These are phyloP conservation scores for Cotesia chilonis DNA, from an alignment of 1,140 invertebrate genomes.

Conservation along the genomic window DNA sequence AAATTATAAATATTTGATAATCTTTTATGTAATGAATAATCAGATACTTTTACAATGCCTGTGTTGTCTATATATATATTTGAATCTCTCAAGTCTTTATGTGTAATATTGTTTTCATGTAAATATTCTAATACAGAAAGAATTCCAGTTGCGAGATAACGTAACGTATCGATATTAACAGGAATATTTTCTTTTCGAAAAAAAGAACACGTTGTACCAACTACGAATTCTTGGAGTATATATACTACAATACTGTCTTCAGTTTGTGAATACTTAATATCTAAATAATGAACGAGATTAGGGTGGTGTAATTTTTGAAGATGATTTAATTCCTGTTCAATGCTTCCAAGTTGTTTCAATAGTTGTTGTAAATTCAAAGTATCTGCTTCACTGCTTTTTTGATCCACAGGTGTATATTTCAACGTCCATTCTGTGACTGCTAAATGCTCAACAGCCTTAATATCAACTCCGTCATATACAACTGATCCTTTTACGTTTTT, in stretches of 20 bases:
- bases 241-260: conserved; percentile 69
- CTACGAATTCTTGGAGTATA: conserved; percentile 75
- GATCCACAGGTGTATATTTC: conserved; percentile 50
- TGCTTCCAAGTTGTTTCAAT: conserved; percentile 69
- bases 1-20: conserved; percentile 66
- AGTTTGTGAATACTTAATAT: conserved; percentile 71
- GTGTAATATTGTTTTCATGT: conserved; percentile 81
- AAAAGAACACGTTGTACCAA: conserved; percentile 64
- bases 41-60: conserved; percentile 70
- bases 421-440: conserved; percentile 78
- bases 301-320: conserved; percentile 75
- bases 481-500: conserved; percentile 74
- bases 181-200: conserved; percentile 68
- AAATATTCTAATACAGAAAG: conserved; percentile 75
- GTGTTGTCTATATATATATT: conserved; percentile 73
- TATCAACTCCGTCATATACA: conserved; percentile 76
- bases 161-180: conserved; percentile 70
- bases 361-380: conserved; percentile 60
- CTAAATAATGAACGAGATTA: conserved; percentile 78
- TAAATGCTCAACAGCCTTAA: conserved; percentile 72
- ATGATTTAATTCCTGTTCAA: conserved; percentile 78
- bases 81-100: conserved; percentile 75
- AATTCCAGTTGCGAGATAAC: conserved; percentile 72
- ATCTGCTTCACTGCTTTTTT: conserved; percentile 24
- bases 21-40: conserved; percentile 78